Evolutionary conservation across 2,888 invertebrate species (phyloP).

Genomic region (Dasypogon diadema): DNA sequence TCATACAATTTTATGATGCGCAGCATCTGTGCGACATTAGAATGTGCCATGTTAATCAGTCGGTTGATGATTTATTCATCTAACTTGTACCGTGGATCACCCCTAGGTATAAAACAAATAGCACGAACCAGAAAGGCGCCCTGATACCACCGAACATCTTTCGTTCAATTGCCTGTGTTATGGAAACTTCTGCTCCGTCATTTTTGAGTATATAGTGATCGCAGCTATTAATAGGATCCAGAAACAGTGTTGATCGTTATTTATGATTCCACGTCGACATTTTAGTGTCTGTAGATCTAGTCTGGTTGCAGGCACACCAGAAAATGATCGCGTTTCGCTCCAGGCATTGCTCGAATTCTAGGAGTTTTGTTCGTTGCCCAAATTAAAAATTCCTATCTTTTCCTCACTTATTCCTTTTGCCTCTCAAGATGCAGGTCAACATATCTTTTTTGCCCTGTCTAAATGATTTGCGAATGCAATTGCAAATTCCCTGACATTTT

Average conservation of each 20-base stretch:
- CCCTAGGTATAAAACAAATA: neutral
- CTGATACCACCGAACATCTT: neutral
- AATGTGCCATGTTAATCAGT: conserved; percentile 47
- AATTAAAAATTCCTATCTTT: conserved; percentile 4
- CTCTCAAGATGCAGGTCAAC: conserved; percentile 10
- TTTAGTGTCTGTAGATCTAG: conserved; percentile 21
- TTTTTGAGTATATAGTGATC: conserved; percentile 5
- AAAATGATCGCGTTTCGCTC: conserved; percentile 21
- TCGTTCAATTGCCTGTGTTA: conserved; percentile 10
- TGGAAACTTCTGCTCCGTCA: neutral
- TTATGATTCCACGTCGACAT: conserved; percentile 43
- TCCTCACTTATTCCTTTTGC: conserved; percentile 9
- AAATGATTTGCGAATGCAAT: conserved; percentile 28
- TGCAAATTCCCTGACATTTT: conserved; percentile 27
- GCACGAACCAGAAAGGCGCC: neutral
- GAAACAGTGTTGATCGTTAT: conserved; percentile 49
- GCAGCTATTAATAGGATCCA: conserved; percentile 42
- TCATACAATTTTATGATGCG: conserved; percentile 50
- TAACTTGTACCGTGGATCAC: conserved; percentile 20
- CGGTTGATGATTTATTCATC: conserved; percentile 28
- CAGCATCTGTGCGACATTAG: conserved; percentile 23
- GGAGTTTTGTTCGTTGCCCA: conserved; percentile 47
- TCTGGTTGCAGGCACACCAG: neutral
- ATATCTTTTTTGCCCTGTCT: neutral
- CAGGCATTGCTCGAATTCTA: conserved; percentile 46